Base-by-base conservation (phyloP, 2,888 invertebrate species). In the Rambutsinella grinnellia region DNA sequence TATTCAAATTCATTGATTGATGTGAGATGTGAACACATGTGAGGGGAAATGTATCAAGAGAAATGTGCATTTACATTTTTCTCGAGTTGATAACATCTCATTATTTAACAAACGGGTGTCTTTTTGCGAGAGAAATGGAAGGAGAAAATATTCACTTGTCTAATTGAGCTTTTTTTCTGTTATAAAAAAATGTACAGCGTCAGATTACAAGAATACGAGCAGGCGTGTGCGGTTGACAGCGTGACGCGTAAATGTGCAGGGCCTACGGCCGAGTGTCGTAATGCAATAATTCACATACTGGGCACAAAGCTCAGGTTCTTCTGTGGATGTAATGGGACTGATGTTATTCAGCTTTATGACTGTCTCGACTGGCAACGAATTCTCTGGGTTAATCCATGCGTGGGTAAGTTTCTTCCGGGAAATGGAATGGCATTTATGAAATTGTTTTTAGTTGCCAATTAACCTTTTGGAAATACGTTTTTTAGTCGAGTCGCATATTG, bases 351-450 rank as follows among this genome's bases (percentile, higher is more conserved):
- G 86, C 89, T 94, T 44, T 94, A 95, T 86, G 93, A 94, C 85
- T 96, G 96, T 84, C 90, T 95, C 0, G 95, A 95, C 65, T 96
- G 96, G 95, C 94, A 95, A 85, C 87, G 95, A 75, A 89, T 95
- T 49, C 89, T 96, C 47, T 96, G 96, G 95, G 91, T 95, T 76
- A 96, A 96, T 87, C 94, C 95, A 65, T 96, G 96, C 87, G 95
- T 96, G 84, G 95, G 96, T 96, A 87, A 91, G 93, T n/a, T n/a
- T n/a, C n/a, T n/a, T n/a, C n/a, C n/a, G n/a, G n/a, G n/a, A n/a
- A n/a, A n/a, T n/a, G n/a, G n/a, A n/a, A n/a, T n/a, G n/a, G n/a
- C 89, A n/a, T n/a, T n/a, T n/a, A n/a, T n/a, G n/a, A 19, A 49
- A 15, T 49, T 49, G n/a, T 10, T 49, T 49, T 19, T n/a, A 49